Conservation (phyloP, 2,888 invertebrate species). For the Leptopilina myrica region DNA sequence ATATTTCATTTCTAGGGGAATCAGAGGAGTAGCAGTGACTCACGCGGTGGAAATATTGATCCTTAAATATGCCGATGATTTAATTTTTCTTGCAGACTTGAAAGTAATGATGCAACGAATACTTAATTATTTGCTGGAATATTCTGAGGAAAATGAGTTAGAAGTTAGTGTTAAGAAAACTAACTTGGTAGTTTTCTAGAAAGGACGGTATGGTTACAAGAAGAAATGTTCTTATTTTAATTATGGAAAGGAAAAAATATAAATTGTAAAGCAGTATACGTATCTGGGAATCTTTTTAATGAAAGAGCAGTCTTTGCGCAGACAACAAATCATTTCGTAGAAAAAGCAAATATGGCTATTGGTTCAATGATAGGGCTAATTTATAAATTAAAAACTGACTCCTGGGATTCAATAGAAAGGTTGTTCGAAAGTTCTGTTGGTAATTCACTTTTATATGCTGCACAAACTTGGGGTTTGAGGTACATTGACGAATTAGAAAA, state of each 20-base stretch:
- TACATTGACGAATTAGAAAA: slow-evolving; percentile 8
- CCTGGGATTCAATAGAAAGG: background rate
- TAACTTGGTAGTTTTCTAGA: background rate
- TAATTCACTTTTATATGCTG: background rate
- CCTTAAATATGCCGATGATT: background rate
- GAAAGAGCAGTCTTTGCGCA: background rate
- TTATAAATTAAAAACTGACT: slow-evolving; percentile 1
- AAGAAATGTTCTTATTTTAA: background rate
- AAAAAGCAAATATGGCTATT: background rate
- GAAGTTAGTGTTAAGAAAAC: background rate
- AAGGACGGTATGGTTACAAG: background rate
- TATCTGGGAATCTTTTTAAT: background rate
- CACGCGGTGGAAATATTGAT: background rate
- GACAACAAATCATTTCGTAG: background rate
- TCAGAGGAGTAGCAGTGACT: background rate
- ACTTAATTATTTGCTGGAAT: background rate
- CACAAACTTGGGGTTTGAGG: background rate
- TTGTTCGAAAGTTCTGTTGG: background rate
- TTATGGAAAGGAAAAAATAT: background rate
- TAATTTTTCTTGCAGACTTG: background rate
- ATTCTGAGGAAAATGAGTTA: background rate
- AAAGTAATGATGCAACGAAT: background rate
- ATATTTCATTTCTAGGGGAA: background rate
- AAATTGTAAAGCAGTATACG: slow-evolving; percentile 3
- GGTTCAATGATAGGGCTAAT: background rate